phyloP scores from a whole-genome alignment of 2,888 invertebrate genomes.

The Teinopalpus imperialis region DNA sequence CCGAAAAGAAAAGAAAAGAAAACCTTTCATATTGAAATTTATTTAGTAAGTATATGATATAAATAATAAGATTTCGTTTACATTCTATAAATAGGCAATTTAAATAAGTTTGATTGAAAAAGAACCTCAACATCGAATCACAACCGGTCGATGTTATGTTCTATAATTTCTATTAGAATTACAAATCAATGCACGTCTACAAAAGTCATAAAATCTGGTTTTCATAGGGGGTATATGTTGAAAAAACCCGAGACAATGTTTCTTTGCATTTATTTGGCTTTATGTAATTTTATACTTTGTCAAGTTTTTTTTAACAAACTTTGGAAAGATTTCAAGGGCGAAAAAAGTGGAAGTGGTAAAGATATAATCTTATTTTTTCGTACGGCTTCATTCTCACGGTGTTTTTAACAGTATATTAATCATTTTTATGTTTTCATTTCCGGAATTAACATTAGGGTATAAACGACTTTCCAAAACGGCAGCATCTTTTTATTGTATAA shows the following conservation, averaged over 20 bases:
- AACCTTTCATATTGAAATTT: too few species aligned
- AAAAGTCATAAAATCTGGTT: slow-evolving; percentile 8
- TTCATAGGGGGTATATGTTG: slow-evolving; percentile 2
- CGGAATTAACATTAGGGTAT: background rate
- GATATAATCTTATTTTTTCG: slow-evolving; percentile 44
- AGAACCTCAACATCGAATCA: too few species aligned
- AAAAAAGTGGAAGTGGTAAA: slow-evolving; percentile 52
- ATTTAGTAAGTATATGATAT: too few species aligned
- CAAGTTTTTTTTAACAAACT: slow-evolving; percentile 37
- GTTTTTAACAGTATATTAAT: slow-evolving; percentile 2
- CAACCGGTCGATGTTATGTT: too few species aligned
- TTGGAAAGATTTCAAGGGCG: slow-evolving; percentile 48
- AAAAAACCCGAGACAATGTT: slow-evolving; percentile 23
- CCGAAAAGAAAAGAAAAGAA: too few species aligned
- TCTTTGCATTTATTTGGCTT: slow-evolving; percentile 56
- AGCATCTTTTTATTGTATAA: background rate
- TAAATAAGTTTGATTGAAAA: too few species aligned
- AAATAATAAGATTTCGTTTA: too few species aligned
- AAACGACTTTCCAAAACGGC: background rate
- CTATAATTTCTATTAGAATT: slow-evolving; percentile 11
- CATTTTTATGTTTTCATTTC: slow-evolving; percentile 14
- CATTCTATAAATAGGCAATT: too few species aligned
- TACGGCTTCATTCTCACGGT: slow-evolving; percentile 48
- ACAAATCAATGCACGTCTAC: slow-evolving; percentile 2
- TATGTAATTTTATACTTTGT: slow-evolving; percentile 45